Base-by-base conservation (phyloP, 2,797 vertebrate species). In the Chelmon rostratus region DNA sequence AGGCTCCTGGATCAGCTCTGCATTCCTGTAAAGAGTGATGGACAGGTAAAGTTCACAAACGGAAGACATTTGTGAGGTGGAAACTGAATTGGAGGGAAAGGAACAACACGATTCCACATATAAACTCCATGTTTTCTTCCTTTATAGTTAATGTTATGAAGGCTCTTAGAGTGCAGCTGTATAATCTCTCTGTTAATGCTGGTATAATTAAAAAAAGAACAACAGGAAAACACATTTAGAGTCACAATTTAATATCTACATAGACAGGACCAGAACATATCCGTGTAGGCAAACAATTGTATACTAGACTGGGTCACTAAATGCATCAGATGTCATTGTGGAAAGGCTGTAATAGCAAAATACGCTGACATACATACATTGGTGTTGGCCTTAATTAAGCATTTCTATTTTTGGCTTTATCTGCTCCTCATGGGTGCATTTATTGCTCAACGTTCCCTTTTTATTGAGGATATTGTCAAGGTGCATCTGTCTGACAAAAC, bases 1-100 rank as follows among this genome's bases (percentile, higher is more conserved):
- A 23, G 78, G 42, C 11, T 50, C 50, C 64, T 16, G 83, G 72
- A 77, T 79, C 77, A 56, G 83, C 61, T 58, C 50, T 65, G 46
- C 75, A 28, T 86, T 88, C 49, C 73, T 68, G 42, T 50, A 74
- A 66, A 71, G 73, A 69, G 37, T 87, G 85, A 89, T 72, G 73
- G 89, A 86, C 82, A 74, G 81, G 13, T 47, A 2, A 46, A 63
- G 67, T 80, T 80, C 61, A 81, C 68, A n/a, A 25, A 37, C 35
- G 35, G 37, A 19, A 42, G n/a, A 69, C 68, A 61, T 59, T 42
- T 73, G 37, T 28, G 52, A 3, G 11, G 40, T n/a, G 50, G 57
- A 72, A 73, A 52, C 23, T 63, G 23, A 67, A 57, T 35, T 42
- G 47, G n/a, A 68, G 31, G 31, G 52, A 68, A 5, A 49, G 3